Percentiles rank a stretch among this genome's conserved stretches.
Evolutionary conservation across 2,888 invertebrate genomes (phyloP).

Genomic region (Troides oblongomaculatus): DNA sequence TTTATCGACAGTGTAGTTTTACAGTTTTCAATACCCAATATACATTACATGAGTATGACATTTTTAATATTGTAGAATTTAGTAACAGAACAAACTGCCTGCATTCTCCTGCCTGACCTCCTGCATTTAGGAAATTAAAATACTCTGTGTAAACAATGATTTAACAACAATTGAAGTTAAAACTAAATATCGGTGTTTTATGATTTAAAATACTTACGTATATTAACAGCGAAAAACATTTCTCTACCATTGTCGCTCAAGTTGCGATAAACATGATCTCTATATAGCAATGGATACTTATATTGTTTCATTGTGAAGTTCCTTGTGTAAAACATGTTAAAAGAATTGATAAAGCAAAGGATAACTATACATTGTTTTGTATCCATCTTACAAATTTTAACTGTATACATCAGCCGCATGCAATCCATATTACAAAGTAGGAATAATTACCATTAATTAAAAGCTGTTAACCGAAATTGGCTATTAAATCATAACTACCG

Average conservation of each 20-base stretch:
- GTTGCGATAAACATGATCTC: constrained; percentile 44
- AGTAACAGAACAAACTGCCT: no score
- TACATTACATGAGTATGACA: no score
- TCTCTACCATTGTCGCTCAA: constrained; percentile 47
- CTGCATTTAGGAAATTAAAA: no score
- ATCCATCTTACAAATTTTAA: constrained; percentile 1
- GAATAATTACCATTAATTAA: constrained; percentile 11
- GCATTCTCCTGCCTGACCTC: no score
- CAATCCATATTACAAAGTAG: neutral
- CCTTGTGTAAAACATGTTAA: constrained; percentile 8
- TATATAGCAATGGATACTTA: constrained; percentile 43
- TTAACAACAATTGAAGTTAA: neutral
- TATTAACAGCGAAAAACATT: constrained; percentile 46
- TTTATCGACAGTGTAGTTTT: no score
- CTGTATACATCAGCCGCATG: constrained; percentile 5
- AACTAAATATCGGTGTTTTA: neutral
- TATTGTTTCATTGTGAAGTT: constrained; percentile 26
- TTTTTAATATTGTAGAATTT: no score
- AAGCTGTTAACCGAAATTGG: constrained; percentile 3
- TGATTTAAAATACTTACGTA: constrained; percentile 46
- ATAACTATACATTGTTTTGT: neutral
- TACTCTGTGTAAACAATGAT: neutral
- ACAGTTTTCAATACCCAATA: no score
- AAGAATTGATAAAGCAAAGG: constrained; percentile 8
- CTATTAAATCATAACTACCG: neutral